Base-by-base conservation (phyloP, 2,888 invertebrate species). In the Apotomis betuletana region DNA sequence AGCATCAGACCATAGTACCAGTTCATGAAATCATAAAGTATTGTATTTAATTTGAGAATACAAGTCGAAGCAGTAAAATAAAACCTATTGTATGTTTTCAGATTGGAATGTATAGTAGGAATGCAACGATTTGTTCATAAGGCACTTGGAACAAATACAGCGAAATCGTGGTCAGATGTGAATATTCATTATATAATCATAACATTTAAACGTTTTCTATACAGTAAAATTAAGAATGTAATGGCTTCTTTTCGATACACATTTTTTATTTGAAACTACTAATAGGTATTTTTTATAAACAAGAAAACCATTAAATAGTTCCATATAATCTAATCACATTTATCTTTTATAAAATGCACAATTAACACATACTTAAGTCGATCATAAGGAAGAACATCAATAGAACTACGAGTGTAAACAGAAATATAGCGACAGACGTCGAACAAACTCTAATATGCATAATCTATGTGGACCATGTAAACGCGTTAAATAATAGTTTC, bases 81-180 rank as follows among this genome's bases (percentile, higher is more conserved):
- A 70, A 49, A 58, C 46, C 49, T 15, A 9, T 38, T 46, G 27
- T 46, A 65, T 62, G 12, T 10, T 60, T 71, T 73, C 41, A 74
- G 73, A 80, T 80, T 85, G 89, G 87, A 90, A 89, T 90, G 87
- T 85, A 82, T 13, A 80, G 79, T 87, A 87, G 89, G 89, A 91
- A 90, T 92, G 89, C 84, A 85, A 87, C 81, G 83, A 90, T 90
- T 91, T 90, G 89, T 90, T 91, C 89, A 84, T 92, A 92, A 92
- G 92, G 92, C 92, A 93, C 91, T 92, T 92, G 87, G 88, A 93
- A 92, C 90, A 90, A 91, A 91, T 90, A 90, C 83, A 86, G 80
- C 81, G 83, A 88, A 85, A 87, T 86, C 85, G 82, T 84, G 84
- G 81, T 85, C 82, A 82, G 81, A 80, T 70, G 73, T 75, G 75